phyloP scores from a whole-genome alignment of 2,888 invertebrate species.

The Hemicrepidius hirtus region DNA sequence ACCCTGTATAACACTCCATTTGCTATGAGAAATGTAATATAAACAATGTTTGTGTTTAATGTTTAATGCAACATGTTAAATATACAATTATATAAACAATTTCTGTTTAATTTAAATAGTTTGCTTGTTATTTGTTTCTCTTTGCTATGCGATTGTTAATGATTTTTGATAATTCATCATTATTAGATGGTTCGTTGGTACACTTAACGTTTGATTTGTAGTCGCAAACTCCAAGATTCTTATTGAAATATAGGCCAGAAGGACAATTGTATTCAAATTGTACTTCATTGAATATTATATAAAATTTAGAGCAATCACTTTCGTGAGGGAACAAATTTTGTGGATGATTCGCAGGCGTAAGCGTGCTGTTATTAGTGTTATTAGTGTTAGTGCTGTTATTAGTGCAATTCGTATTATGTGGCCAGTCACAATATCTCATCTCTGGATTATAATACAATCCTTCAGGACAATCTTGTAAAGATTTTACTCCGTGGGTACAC shows the following conservation, averaged over 20 bases:
- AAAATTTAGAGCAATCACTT: slow-evolving; percentile 51
- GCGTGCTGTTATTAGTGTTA: slow-evolving; percentile 10
- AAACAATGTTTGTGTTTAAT: too few species aligned
- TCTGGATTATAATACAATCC: slow-evolving; percentile 26
- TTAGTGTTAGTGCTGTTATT: slow-evolving; percentile 8
- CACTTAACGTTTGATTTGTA: slow-evolving; percentile 7
- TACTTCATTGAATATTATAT: slow-evolving; percentile 39
- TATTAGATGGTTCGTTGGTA: not conserved
- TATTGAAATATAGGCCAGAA: slow-evolving; percentile 48
- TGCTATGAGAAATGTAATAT: too few species aligned
- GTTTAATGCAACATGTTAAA: too few species aligned
- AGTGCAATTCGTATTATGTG: slow-evolving; percentile 24
- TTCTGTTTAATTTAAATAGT: too few species aligned
- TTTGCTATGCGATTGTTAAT: too few species aligned
- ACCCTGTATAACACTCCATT: too few species aligned
- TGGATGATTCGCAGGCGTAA: not conserved
- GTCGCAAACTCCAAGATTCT: slow-evolving; percentile 47
- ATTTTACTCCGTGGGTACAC: slow-evolving; percentile 34
- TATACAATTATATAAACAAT: too few species aligned
- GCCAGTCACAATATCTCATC: slow-evolving; percentile 21
- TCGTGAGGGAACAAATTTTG: slow-evolving; percentile 47
- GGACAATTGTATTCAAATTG: slow-evolving; percentile 46
- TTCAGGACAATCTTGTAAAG: slow-evolving; percentile 19
- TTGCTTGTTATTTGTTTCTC: too few species aligned
- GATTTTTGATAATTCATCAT: too few species aligned